Base-by-base conservation (phyloP, 2,113 vertebrate species). In the Trinectes maculatus region DNA sequence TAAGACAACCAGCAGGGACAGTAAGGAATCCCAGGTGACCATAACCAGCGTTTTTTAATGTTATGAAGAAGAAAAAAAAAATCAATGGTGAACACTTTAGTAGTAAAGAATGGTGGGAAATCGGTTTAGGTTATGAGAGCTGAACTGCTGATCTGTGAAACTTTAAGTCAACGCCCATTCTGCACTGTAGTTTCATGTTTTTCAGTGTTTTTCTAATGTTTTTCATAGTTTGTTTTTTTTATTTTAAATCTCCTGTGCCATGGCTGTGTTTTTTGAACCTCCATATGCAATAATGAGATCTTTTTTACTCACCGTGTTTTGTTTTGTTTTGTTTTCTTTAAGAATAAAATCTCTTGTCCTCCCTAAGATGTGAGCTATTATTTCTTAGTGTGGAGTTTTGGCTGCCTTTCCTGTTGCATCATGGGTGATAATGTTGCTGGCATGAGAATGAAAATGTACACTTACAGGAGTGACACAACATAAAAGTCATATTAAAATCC, bases 181-280 rank as follows among this genome's bases (percentile, higher is more conserved):
- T 91, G 92, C 91, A 92, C 91, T 93, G 91, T 92, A 85, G 59
- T 79, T 82, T 67, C 51, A 59, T 47, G n/a, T n/a, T 3, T 33
- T 4, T 33, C 10, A 31, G 29, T 31, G 33, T 36, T 36, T 59
- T 75, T 78, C 47, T 46, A 31, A 25, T 64, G 7, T 85, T 68
- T 64, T 55, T 49, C 4, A 28, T 26, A 31, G 8, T 26, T 26
- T 55, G 0, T 81, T 59, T 26, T 44, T 24, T 58, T 42, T 66
- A n/a, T 8, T 25, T 61, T 24, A 18, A 0, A 1, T 55, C 70
- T 62, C 31, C 16, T n/a, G 9, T 60, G 42, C 56, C 43, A 54
- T 43, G 26, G 28, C 51, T 49, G 56, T 72, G 19, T 15, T 62
- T 69, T 68, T 49, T 52, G 1, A n/a, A 71, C 19, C 69, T 55